Evolutionary conservation across 1,140 invertebrate species (phyloP).

Genomic region (Diorhabda elongata): DNA sequence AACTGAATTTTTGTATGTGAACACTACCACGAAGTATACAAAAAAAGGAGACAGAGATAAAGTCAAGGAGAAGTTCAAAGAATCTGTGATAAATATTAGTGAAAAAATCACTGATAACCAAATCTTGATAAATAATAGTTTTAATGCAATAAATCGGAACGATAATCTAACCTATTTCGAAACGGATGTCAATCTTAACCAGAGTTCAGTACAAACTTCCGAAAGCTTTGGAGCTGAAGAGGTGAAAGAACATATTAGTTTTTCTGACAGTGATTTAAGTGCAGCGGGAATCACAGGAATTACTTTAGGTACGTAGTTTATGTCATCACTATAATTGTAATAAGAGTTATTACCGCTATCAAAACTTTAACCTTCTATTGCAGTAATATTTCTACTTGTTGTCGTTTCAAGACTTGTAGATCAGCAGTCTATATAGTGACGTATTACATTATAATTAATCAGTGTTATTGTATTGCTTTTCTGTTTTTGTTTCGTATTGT

Average conservation of each 20-base stretch:
- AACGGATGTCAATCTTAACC: slow-evolving; percentile 31
- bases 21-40: slow-evolving; percentile 17
- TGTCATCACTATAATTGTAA: too few relatives aligned
- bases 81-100: slow-evolving; percentile 39
- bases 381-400: too few relatives aligned
- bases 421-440: too few relatives aligned
- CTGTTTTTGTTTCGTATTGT: too few relatives aligned
- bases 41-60: slow-evolving; percentile 19
- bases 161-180: slow-evolving; percentile 35
- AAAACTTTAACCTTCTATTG: too few relatives aligned
- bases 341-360: too few relatives aligned
- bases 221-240: slow-evolving; percentile 26
- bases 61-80: slow-evolving; percentile 17
- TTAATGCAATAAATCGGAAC: slow-evolving; percentile 34
- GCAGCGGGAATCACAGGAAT: slow-evolving; percentile 69
- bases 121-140: slow-evolving; percentile 31
- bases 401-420: too few relatives aligned
- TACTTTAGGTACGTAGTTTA: slow-evolving; percentile 50
- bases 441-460: too few relatives aligned
- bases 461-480: too few relatives aligned
- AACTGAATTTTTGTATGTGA: slow-evolving; percentile 17
- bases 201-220: slow-evolving; percentile 30
- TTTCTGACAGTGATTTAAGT: slow-evolving; percentile 48
- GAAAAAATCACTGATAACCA: slow-evolving; percentile 31
- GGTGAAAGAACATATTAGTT: slow-evolving; percentile 15